These are phyloP conservation scores for Perdita meconis DNA, from an alignment of 2,888 invertebrate species.

Conservation along the genomic window DNA sequence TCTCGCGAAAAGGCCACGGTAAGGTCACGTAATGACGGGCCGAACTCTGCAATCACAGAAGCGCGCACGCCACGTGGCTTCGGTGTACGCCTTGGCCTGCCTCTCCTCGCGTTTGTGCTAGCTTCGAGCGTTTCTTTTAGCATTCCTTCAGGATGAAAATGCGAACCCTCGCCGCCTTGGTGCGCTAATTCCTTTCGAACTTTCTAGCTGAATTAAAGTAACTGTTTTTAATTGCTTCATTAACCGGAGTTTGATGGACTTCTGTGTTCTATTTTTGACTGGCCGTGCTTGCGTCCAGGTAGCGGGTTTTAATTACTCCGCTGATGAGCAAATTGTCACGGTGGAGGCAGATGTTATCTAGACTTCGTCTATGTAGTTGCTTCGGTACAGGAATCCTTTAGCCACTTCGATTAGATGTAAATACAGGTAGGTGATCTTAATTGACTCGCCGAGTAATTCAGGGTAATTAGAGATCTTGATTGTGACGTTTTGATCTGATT, in stretches of 20 bases:
- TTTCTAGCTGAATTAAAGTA: conserved; percentile 6
- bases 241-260: neutral
- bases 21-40: conserved; percentile 82
- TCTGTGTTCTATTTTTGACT: neutral
- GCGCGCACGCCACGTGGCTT: conserved; percentile 82
- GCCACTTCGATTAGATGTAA: neutral
- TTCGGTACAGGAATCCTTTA: neutral
- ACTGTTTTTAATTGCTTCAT: conserved; percentile 39
- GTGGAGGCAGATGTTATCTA: too few species aligned
- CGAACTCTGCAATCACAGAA: conserved; percentile 82
- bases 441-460: neutral
- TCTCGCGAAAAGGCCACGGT: conserved; percentile 77
- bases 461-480: neutral
- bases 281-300: neutral
- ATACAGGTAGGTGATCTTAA: conserved; percentile 3
- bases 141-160: conserved; percentile 41
- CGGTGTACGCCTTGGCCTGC: conserved; percentile 65
- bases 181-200: neutral
- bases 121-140: conserved; percentile 22
- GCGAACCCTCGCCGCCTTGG: neutral
- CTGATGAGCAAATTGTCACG: neutral
- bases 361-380: neutral
- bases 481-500: neutral
- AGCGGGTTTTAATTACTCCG: neutral
- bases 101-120: conserved; percentile 55